Base-by-base conservation (phyloP, 2,797 vertebrate genomes). In the Salarias fasciatus region DNA sequence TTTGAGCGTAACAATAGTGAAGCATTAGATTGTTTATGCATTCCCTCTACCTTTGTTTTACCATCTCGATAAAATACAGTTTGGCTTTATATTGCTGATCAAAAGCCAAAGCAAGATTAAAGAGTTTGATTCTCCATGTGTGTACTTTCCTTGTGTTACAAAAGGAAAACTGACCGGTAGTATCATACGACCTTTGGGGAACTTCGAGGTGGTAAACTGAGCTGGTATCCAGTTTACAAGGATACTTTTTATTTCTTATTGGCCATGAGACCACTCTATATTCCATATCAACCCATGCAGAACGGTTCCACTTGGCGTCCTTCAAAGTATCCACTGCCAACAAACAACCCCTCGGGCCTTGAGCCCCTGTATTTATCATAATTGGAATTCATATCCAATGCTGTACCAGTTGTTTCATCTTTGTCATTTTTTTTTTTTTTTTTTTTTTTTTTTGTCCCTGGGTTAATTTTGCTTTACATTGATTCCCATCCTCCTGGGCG, bases 381-480 rank as follows among this genome's bases (percentile, higher is more conserved):
- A 79, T 80, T 71, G 74, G 59, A 80, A 83, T 80, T 80, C 72
- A 79, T 77, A 87, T 83, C 61, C 58, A 84, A 78, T 71, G 75
- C 67, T 69, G 44, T 55, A 65, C 55, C 65, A 62, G 81, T 85
- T 83, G 75, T 82, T 86, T 84, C 61, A 84, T 89, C 86, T 86
- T 79, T 82, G 82, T 84, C 83, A 86, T 47, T 84, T n/a, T n/a
- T n/a, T n/a, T n/a, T n/a, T 24, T 24, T 24, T 24, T 24, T 24
- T 24, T 24, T 24, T 24, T 24, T 24, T 24, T 24, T 24, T 24
- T 83, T 73, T 68, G 68, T 84, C 78, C 72, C 69, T 6, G 42
- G 77, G 77, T 80, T 84, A 82, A 86, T 87, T 88, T 86, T 71
- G 78, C 83, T 79, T 79, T 79, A 80, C 87, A 89, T 86, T 83